Base-by-base conservation (phyloP, 1,140 invertebrate genomes). In the Trissolcus basalis region DNA sequence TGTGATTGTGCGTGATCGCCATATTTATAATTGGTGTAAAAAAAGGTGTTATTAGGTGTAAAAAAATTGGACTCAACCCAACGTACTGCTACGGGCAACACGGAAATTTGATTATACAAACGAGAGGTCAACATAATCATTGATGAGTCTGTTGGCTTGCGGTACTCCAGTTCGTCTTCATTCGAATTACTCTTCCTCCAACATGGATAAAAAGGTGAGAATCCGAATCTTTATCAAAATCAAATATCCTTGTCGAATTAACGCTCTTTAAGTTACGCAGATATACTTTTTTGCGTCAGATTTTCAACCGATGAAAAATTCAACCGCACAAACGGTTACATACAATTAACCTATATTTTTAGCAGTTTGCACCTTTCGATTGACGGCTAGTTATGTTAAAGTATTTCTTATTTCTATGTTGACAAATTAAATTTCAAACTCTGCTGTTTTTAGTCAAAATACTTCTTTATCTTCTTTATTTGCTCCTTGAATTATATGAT, bases 141-240 rank as follows among this genome's bases (percentile, higher is more conserved):
- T 67, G 47, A 67, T 67, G 63, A 67, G 47, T 67, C 54, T 67
- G 47, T 43, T 67, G 53, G 47, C 63, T 44, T 67, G 63, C 27
- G 63, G 47, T 49, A 33, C 53, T 56, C 56, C 51, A 36, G 39
- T 65, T 12, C 63, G 54, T 27, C 45, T 67, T 67, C 63, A 55
- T 50, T 49, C 53, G 9, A 50, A 44, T 51, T 58, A 39, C 12
- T 11, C 33, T 9, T n/a, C 39, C 33, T 56, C 51, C 54, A 67
- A 67, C 44, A 67, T 67, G 63, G 63, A 67, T 19, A 55, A 32
- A n/a, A 55, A 67, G 47, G 59, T 63, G 50, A 50, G 12, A 19
- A 12, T 33, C 9, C 33, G 4, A 14, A 9, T 7, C 35, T 36
- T 53, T 13, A 1, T 27, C 19, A 19, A 27, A 7, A 14, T 27